Evolutionary conservation across 2,113 vertebrate genomes (phyloP).

Genomic region (Sus scrofa): T2T-Sscrofa CM000812.6:128459501-128460000

Average conservation of each 20-base stretch:
- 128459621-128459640: conserved; percentile 37
- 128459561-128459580: conserved; percentile 72
- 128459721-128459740: conserved; percentile 16
- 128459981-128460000: background rate
- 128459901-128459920: conserved; percentile 42
- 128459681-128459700: conserved; percentile 34
- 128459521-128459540: conserved; percentile 73
- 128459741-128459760: conserved; percentile 5
- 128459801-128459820: conserved; percentile 64
- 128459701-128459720: background rate
- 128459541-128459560: conserved; percentile 83
- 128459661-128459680: conserved; percentile 50
- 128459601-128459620: conserved; percentile 25
- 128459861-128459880: conserved; percentile 63
- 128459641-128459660: conserved; percentile 64
- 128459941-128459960: background rate
- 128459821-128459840: conserved; percentile 81
- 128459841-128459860: conserved; percentile 74
- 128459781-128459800: conserved; percentile 77
- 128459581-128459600: conserved; percentile 75
- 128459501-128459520: conserved; percentile 63
- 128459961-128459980: background rate
- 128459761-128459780: conserved; percentile 71
- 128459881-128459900: conserved; percentile 71
- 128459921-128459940: background rate